Evolutionary conservation across 2,113 vertebrate species (phyloP), one percentile per base, ranked within the genome.

Genomic region (Paedocypris sp.): DNA sequence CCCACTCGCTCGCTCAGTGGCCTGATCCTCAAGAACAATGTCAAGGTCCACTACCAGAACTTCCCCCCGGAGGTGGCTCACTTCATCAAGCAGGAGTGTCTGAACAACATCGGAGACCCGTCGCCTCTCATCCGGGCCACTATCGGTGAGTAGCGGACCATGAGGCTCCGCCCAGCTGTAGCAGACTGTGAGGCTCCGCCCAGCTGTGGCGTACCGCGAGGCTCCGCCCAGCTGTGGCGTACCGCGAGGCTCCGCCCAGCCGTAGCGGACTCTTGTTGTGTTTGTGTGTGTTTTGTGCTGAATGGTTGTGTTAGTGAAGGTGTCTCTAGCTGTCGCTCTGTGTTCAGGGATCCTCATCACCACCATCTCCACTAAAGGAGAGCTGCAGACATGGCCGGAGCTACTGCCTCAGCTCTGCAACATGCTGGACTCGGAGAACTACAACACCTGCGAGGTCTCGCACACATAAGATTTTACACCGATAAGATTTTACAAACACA

Each of bases 61-160:
- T 96, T 97, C 45, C 93, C 92, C 0, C 84, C 86, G 0, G 86
- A 82, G 0, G 93, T 97, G 75, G 93, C 91, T 0, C 91, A 94
- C 60, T 97, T 97, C 77, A 96, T 97, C 80, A 96, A 95, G 68
- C 88, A 91, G 62, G 93, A 96, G 64, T 97, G 93, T 73, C 88
- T 97, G 60, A 91, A 92, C 80, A 94, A 91, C 82, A 92, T 97
- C 0, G 93, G 93, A 0, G 93, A 97, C 2, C 85, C 89, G 1
- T 96, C 92, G 2, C 92, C 93, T 0, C 90, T 93, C 23, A 93
- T 96, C 77, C 83, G 93, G 15, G 93, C 92, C 62, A 97, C 93
- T 16, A 94, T 97, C 1, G 93, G 93, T 97, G 73, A 78, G 82
- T 76, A 25, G 11, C 22, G 35, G n/a, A n/a, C n/a, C n/a, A n/a